Conservation (phyloP, 2,113 vertebrate genomes). For the Pygoscelis adeliae region DNA sequence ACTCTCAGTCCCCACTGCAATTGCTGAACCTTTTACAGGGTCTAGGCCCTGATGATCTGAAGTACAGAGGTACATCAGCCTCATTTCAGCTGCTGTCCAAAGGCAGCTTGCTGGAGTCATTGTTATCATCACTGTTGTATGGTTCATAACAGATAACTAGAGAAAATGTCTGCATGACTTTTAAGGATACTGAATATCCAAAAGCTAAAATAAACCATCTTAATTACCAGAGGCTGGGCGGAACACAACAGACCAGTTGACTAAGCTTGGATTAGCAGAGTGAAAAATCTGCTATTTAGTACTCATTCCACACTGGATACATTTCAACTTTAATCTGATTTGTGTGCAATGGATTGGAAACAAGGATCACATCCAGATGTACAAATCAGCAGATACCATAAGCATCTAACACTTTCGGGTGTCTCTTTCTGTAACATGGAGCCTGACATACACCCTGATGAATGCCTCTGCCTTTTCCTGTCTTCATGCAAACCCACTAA, state of each 20-base stretch:
- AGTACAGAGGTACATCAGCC: rapidly evolving
- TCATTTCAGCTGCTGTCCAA: background rate
- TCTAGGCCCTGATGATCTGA: background rate
- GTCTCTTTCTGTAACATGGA: background rate
- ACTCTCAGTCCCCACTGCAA: background rate
- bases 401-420: background rate
- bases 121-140: rapidly evolving
- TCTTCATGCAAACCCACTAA: background rate
- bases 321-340: background rate
- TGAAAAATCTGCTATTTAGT: background rate
- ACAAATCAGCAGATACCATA: background rate
- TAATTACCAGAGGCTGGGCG: background rate
- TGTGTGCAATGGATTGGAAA: background rate
- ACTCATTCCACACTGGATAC: background rate
- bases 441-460: background rate
- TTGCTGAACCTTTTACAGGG: background rate
- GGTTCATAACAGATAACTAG: background rate
- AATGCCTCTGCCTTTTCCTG: background rate
- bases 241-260: background rate
- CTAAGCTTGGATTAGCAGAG: background rate
- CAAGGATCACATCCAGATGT: background rate
- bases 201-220: background rate
- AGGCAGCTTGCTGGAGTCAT: background rate
- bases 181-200: background rate
- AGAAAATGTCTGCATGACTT: background rate